Conservation (phyloP, 1,140 invertebrate genomes). For the Stegodyphus mimosarum region DNA sequence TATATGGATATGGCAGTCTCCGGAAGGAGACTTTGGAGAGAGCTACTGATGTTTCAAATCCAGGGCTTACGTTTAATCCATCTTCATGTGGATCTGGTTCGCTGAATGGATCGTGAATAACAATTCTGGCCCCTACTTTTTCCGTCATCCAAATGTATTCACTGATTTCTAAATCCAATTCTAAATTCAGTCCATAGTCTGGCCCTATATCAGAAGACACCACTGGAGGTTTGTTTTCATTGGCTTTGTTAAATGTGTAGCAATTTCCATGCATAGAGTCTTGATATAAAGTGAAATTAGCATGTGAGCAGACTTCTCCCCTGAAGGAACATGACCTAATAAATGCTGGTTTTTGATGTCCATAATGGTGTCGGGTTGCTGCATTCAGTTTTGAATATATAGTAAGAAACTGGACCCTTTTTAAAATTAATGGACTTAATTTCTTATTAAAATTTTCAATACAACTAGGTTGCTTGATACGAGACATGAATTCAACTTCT, state of each 20-base stretch:
- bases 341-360: conserved; percentile 31
- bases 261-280: conserved; percentile 31
- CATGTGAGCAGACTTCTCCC: conserved; percentile 23
- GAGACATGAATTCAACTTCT: no score
- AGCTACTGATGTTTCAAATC: conserved; percentile 65
- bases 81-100: conserved; percentile 68
- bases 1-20: conserved; percentile 35
- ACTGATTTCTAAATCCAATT: conserved; percentile 67
- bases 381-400: no score
- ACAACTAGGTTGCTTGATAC: no score
- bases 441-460: no score
- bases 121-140: conserved; percentile 66
- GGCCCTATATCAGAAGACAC: conserved; percentile 28
- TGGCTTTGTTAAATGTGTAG: conserved; percentile 31
- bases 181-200: conserved; percentile 65
- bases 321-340: conserved; percentile 43
- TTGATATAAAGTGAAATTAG: background rate
- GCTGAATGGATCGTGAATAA: conserved; percentile 66
- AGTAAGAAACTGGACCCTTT: no score
- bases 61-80: conserved; percentile 68
- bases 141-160: conserved; percentile 66
- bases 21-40: conserved; percentile 42
- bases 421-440: no score
- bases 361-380: background rate
- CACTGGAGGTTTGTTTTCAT: background rate